Base-by-base conservation (phyloP, 2,113 vertebrate genomes). In the Alligator mississippiensis region DNA sequence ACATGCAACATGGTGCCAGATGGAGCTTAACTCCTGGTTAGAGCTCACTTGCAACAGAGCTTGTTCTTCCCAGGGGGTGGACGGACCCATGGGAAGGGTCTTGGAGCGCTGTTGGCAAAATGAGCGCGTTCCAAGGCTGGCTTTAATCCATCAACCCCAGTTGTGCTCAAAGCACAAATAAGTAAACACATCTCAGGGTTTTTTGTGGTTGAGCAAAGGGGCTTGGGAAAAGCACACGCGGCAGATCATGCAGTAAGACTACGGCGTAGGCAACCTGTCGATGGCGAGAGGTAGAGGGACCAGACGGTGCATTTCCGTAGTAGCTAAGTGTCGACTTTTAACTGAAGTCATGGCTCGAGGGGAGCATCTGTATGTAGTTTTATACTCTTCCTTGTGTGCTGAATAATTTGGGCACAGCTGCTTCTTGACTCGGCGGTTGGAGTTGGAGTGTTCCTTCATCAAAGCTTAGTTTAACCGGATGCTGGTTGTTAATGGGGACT, bases 1-100 rank as follows among this genome's bases (percentile, higher is more conserved):
- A 1, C 0, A 0, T 61, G 16, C 80, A 6, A 85, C 0, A 1
- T 54, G 38, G 58, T 59, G 47, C 22, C 30, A 16, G 22, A 1
- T 10, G 14, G 28, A 11, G 47, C 30, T 47, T 25, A 81, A 70
- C 83, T 27, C 74, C 70, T 5, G 6, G 61, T 9, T 21, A 10
- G 57, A n/a, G 60, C 28, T 9, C 4, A 1, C 5, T 61, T 13
- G 0, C 18, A 7, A 2, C 58, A 5, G 75, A 54, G 47, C 66
- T 75, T 18, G 21, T 58, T 38, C 87, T 78, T 47, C 47, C 47
- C 6, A 9, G 47, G 47, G 47, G 47, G 47, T 47, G 47, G 47
- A 47, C 7, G 47, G 47, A 47, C 47, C 55, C n/a, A 27, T 12
- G 55, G 66, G 76, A 77, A 59, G 28, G 28, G 6, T 15, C 11